Evolutionary conservation across 2,797 vertebrate species (phyloP), one percentile per base, ranked within the genome.

Genomic region (Aselliscus stoliczkanus): DNA sequence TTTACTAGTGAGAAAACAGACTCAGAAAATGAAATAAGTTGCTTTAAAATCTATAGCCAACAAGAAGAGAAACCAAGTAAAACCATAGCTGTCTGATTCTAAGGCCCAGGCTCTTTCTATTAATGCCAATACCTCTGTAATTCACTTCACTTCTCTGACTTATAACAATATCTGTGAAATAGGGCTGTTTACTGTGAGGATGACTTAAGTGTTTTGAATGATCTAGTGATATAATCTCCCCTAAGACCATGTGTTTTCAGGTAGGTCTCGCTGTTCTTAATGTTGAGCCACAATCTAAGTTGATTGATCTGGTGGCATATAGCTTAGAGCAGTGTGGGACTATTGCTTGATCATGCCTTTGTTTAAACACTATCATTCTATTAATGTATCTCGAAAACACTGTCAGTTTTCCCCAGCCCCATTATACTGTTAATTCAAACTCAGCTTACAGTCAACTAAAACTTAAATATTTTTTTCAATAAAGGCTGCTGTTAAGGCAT

Each of bases 1-100:
- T 89, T 94, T 92, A 76, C 47, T 60, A 67, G 56, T 52, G 39
- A 96, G 84, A 77, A 91, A 95, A 93, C 5, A 64, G 72, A 91
- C 60, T 80, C 27, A 85, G 14, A 88, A 92, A 92, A 86, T 60
- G 31, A 76, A 72, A 58, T 50, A 87, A 88, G 25, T 31, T 94
- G n/a, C 37, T 86, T 94, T 95, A 88, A 80, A 92, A 76, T 65
- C 21, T 12, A 21, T 29, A 81, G 67, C 62, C 54, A 86, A 80
- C 31, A 87, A 62, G 15, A 47, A 64, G 31, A 86, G 15, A 31
- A 82, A 67, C 69, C n/a, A 56, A 73, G 37, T 13, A 86, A 90
- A 86, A 52, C n/a, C 44, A 64, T 20, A 7, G 50, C 50, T 50
- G 18, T 44, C 39, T 81, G 56, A 64, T 18, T 11, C 10, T 76